Evolutionary conservation across 1,140 invertebrate genomes (phyloP).

Genomic region (Chionoecetes opilio): DNA sequence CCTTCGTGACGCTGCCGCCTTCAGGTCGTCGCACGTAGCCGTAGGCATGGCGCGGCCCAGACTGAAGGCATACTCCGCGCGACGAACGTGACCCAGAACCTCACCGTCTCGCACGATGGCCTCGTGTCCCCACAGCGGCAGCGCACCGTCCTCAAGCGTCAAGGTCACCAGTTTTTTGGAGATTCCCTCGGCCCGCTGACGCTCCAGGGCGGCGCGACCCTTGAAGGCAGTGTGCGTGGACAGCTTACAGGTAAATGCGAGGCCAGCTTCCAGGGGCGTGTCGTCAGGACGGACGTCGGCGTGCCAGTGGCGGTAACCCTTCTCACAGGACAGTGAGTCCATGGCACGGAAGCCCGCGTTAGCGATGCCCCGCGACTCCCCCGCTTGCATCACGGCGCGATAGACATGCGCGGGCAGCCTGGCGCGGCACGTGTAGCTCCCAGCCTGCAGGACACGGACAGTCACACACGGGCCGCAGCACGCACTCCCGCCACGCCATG

Average conservation of each 20-base stretch:
- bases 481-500: neutral
- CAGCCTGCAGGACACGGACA: constrained; percentile 89
- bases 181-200: constrained; percentile 87
- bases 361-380: constrained; percentile 86
- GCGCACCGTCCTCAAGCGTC: constrained; percentile 88
- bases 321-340: constrained; percentile 93
- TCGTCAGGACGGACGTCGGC: constrained; percentile 91
- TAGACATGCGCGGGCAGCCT: constrained; percentile 88
- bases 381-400: constrained; percentile 86
- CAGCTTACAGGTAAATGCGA: constrained; percentile 90
- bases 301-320: constrained; percentile 94
- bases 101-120: constrained; percentile 91
- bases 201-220: constrained; percentile 89
- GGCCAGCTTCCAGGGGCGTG: constrained; percentile 92
- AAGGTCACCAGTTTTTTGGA: constrained; percentile 90
- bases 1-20: constrained; percentile 86
- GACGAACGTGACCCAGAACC: constrained; percentile 90
- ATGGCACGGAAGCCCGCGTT: constrained; percentile 93
- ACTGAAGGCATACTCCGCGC: constrained; percentile 90
- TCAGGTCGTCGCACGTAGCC: constrained; percentile 87
- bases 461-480: constrained; percentile 83
- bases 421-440: constrained; percentile 92
- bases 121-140: constrained; percentile 92
- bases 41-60: constrained; percentile 89
- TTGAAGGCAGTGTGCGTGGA: constrained; percentile 89